Percentiles rank a stretch among this genome's conserved stretches.
These are phyloP conservation scores for Sussaba pulchella DNA, from an alignment of 2,888 invertebrate species.

Conservation along the genomic window DNA sequence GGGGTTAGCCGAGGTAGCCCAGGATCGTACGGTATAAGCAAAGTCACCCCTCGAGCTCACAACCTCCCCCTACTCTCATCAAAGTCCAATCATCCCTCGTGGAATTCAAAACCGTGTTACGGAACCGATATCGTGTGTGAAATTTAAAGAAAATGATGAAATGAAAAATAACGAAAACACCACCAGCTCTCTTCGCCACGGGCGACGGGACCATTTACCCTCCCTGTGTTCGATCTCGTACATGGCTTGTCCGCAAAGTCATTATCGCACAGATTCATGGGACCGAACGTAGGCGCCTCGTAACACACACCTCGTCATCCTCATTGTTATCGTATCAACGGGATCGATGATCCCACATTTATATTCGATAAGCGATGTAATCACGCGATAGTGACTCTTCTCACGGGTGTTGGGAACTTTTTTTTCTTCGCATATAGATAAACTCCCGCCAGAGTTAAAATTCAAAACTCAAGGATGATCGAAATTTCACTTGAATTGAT, in stretches of 20 bases:
- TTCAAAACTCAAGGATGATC: background rate
- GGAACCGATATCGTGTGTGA: conserved; percentile 60
- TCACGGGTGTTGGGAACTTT: conserved; percentile 47
- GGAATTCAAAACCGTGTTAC: conserved; percentile 78
- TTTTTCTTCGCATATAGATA: conserved; percentile 31
- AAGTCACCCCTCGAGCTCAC: conserved; percentile 50
- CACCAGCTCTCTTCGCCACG: background rate
- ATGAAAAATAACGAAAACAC: conserved; percentile 18
- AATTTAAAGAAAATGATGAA: conserved; percentile 58
- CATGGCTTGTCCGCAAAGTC: conserved; percentile 47
- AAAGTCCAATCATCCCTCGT: conserved; percentile 81
- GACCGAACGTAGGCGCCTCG: conserved; percentile 11
- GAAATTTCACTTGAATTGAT: background rate
- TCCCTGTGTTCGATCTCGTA: conserved; percentile 24
- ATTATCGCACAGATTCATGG: conserved; percentile 60
- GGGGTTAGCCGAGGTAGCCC: conserved; percentile 26
- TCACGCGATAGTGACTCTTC: conserved; percentile 44
- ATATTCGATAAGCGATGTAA: conserved; percentile 32
- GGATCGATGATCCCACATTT: conserved; percentile 53
- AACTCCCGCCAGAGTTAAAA: background rate
- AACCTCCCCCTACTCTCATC: conserved; percentile 76
- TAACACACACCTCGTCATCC: conserved; percentile 13
- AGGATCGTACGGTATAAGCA: conserved; percentile 21
- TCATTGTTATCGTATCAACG: conserved; percentile 50
- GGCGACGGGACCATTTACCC: conserved; percentile 19